phyloP scores from a whole-genome alignment of 2,113 vertebrate species.

The Alexandromys fortis region DNA sequence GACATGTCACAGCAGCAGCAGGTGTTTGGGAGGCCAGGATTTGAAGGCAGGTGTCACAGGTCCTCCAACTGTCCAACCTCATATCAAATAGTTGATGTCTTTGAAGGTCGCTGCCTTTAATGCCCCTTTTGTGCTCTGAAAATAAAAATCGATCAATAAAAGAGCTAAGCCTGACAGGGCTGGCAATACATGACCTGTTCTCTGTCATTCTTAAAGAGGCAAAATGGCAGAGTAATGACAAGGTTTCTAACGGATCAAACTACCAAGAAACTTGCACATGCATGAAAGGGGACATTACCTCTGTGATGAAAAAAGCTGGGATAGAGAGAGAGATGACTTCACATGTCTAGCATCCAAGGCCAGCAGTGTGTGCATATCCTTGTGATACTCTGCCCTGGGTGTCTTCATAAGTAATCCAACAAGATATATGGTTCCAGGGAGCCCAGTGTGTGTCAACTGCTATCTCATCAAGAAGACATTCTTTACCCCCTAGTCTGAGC shows the following conservation, averaged over 20 bases:
- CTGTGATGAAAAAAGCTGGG: background rate
- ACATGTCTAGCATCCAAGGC: background rate
- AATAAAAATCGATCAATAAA: constrained; percentile 61
- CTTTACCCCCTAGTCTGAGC: background rate
- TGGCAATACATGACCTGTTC: background rate
- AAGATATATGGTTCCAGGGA: background rate
- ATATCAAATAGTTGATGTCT: constrained; percentile 10
- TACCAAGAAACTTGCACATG: constrained; percentile 37
- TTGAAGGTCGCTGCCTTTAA: constrained; percentile 64
- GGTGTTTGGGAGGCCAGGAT: constrained; percentile 4
- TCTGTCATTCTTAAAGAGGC: constrained; percentile 48
- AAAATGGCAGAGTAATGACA: constrained; percentile 51
- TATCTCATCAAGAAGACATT: background rate
- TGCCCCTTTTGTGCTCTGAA: constrained; percentile 60
- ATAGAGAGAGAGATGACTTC: background rate
- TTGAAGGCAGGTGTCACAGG: background rate
- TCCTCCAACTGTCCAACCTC: constrained; percentile 27
- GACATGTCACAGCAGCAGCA: background rate
- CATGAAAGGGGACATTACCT: constrained; percentile 23
- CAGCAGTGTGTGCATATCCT: background rate
- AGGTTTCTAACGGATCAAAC: constrained; percentile 37
- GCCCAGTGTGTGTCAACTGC: background rate
- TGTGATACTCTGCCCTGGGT: background rate
- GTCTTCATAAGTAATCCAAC: background rate
- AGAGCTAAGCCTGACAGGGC: constrained; percentile 50